Conservation (phyloP, 2,888 invertebrate species). For the Gymnosoma rotundatum region DNA sequence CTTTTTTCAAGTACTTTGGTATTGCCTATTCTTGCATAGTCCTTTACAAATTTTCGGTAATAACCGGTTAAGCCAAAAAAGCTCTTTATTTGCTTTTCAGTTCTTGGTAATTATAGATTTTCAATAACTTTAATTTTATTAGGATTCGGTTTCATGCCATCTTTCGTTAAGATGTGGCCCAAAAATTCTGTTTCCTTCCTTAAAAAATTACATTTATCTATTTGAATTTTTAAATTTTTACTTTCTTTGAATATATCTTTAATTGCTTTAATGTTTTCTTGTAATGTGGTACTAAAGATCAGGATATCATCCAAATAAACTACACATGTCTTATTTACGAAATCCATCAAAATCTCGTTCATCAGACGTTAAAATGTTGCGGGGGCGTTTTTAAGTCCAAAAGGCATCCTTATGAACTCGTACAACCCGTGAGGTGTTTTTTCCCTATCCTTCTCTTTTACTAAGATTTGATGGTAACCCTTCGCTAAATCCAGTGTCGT, state of each 20-base stretch:
- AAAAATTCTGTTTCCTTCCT: conserved; percentile 31
- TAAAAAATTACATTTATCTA: too few relatives aligned
- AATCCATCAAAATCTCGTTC: conserved; percentile 27
- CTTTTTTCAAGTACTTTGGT: conserved; percentile 28
- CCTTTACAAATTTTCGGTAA: conserved; percentile 30
- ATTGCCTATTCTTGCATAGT: conserved; percentile 35
- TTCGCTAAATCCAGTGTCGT: too few relatives aligned
- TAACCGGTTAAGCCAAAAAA: conserved; percentile 45
- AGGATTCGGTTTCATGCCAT: conserved; percentile 38
- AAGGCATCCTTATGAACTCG: conserved; percentile 41
- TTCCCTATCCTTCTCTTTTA: too few relatives aligned
- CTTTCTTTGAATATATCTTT: conserved; percentile 9
- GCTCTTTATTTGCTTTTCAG: conserved; percentile 47
- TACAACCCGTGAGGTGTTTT: conserved; percentile 38
- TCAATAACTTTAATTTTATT: conserved; percentile 28
- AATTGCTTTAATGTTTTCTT: conserved; percentile 14
- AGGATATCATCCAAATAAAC: too few relatives aligned
- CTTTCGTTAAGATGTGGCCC: conserved; percentile 22
- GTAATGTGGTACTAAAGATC: neutral
- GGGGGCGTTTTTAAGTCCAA: conserved; percentile 36
- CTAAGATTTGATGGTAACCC: too few relatives aligned
- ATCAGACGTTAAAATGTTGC: conserved; percentile 38
- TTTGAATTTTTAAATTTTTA: conserved; percentile 37
- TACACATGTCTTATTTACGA: too few relatives aligned
- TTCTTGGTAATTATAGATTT: conserved; percentile 29